These are phyloP conservation scores for Carapus acus DNA, from an alignment of 2,797 vertebrate genomes.

Conservation along the genomic window DNA sequence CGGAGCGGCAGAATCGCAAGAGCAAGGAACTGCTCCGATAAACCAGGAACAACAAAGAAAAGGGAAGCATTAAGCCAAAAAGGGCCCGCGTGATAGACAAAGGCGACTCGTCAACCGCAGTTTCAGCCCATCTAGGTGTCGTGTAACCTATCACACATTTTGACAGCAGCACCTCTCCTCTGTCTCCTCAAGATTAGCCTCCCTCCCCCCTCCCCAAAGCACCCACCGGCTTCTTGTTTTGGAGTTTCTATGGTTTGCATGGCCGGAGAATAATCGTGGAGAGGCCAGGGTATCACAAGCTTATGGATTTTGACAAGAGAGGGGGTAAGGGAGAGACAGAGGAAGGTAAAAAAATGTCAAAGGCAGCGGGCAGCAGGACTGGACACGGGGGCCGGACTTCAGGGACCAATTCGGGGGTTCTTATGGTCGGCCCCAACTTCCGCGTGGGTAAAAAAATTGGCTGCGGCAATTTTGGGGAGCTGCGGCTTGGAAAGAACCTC, in stretches of 20 bases:
- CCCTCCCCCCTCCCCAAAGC: conserved; percentile 52
- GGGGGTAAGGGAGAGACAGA: conserved; percentile 96
- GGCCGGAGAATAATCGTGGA: conserved; percentile 98
- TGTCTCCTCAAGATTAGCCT: conserved; percentile 41
- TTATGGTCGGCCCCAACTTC: conserved; percentile 99
- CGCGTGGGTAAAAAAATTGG: conserved; percentile 99
- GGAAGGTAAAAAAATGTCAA: conserved; percentile 97
- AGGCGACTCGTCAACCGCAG: conserved; percentile 30
- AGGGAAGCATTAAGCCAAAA: conserved; percentile 32
- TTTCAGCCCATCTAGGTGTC: conserved; percentile 45
- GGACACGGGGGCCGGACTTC: conserved; percentile 81
- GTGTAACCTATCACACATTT: conserved; percentile 43
- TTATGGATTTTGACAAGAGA: conserved; percentile 99
- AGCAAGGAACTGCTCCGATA: conserved; percentile 39
- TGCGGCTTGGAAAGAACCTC: conserved; percentile 97
- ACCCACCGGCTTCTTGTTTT: conserved; percentile 66
- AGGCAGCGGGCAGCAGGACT: conserved; percentile 81
- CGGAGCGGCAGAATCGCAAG: conserved; percentile 36
- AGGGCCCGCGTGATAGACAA: conserved; percentile 30
- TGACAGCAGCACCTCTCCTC: conserved; percentile 54
- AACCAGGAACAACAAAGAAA: conserved; percentile 49
- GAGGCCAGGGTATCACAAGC: conserved; percentile 99
- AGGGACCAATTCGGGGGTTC: conserved; percentile 93
- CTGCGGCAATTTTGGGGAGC: conserved; percentile 97
- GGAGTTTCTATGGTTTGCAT: conserved; percentile 86